phyloP scores from a whole-genome alignment of 1,140 invertebrate genomes.

The Nylanderia fulva region DNA sequence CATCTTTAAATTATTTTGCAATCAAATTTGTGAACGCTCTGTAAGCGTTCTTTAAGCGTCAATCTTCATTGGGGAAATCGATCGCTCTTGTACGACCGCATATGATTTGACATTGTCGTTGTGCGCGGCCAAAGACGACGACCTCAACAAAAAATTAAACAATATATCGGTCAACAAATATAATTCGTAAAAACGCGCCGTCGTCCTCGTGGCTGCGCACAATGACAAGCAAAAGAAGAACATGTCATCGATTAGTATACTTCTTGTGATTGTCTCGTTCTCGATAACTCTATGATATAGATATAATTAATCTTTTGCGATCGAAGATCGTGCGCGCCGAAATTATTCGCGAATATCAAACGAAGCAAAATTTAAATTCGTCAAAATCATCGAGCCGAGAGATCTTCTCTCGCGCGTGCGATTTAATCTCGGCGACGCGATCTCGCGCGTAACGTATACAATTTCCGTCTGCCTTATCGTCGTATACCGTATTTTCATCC shows the following conservation, averaged over 20 bases:
- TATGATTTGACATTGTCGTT: slow-evolving; percentile 16
- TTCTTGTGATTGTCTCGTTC: slow-evolving; percentile 71
- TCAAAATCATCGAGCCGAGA: slow-evolving; percentile 11
- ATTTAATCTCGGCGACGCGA: slow-evolving; percentile 48
- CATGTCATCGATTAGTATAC: slow-evolving; percentile 21
- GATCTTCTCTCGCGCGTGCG: slow-evolving; percentile 14
- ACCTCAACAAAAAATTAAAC: slow-evolving; percentile 81
- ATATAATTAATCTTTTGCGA: slow-evolving; percentile 43
- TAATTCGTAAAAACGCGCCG: slow-evolving; percentile 73
- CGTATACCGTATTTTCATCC: slow-evolving; percentile 44
- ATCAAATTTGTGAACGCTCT: neutral
- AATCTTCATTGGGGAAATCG: slow-evolving; percentile 49
- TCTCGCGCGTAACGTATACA: slow-evolving; percentile 43
- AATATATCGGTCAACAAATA: slow-evolving; percentile 81
- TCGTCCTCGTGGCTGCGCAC: slow-evolving; percentile 7
- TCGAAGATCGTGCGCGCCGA: neutral
- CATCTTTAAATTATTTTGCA: neutral
- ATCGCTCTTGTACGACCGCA: slow-evolving; percentile 28
- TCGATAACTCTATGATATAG: slow-evolving; percentile 67
- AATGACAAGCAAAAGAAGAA: neutral
- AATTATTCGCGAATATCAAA: neutral
- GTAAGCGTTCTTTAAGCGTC: slow-evolving; percentile 1
- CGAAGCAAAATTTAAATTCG: slow-evolving; percentile 5
- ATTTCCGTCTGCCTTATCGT: slow-evolving; percentile 41
- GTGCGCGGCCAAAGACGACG: slow-evolving; percentile 4